These are phyloP conservation scores for Mycteria americana DNA, from an alignment of 2,797 vertebrate species.

Conservation along the genomic window DNA sequence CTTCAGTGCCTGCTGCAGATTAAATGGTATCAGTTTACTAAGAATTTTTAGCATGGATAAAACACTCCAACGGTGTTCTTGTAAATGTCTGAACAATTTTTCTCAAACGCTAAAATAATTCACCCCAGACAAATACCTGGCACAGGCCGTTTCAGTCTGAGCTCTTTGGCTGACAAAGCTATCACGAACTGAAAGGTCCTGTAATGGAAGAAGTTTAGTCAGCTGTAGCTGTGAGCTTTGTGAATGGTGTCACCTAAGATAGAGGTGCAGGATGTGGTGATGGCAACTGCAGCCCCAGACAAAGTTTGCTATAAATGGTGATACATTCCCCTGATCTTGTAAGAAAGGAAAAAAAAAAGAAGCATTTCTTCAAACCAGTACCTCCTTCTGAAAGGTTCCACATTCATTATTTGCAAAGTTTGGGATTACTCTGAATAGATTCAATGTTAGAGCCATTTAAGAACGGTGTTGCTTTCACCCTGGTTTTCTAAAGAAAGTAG, in stretches of 20 bases:
- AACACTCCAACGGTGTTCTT: not conserved
- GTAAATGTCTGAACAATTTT: conserved; percentile 42
- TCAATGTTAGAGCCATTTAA: not conserved
- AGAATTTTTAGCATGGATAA: not conserved
- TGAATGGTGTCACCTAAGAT: not conserved
- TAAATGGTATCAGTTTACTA: not conserved
- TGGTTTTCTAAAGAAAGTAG: not conserved
- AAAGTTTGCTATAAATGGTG: not conserved
- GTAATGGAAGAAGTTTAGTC: conserved; percentile 33
- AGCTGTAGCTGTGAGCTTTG: not conserved
- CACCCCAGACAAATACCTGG: conserved; percentile 26
- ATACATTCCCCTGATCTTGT: not conserved
- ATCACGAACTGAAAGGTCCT: not conserved
- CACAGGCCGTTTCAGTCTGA: not conserved
- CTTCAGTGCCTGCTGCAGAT: not conserved
- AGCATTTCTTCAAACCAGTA: not conserved
- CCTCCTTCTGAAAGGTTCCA: not conserved
- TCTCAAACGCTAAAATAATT: not conserved
- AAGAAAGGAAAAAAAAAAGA: not conserved
- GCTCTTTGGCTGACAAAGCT: conserved; percentile 31
- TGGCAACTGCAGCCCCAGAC: not conserved
- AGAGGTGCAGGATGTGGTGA: not conserved
- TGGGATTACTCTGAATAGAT: not conserved
- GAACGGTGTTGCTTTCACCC: not conserved
- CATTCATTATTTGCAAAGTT: not conserved